Percentiles rank a stretch among this genome's conserved stretches.
These are phyloP conservation scores for Stenchaetothrips biformis DNA, from an alignment of 2,888 invertebrate species.

Conservation along the genomic window DNA sequence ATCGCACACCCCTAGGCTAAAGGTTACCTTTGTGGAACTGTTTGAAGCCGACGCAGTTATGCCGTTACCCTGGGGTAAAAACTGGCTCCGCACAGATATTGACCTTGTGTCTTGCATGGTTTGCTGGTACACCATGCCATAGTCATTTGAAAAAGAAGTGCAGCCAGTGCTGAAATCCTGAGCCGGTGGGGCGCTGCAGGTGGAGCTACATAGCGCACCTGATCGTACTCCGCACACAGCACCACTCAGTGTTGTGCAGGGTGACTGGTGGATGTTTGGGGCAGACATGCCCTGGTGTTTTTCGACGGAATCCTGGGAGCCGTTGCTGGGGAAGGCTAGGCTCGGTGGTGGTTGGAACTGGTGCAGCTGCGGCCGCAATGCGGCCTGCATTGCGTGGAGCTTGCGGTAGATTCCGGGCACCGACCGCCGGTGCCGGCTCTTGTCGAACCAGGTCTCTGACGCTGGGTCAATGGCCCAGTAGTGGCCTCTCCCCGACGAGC, in stretches of 20 bases:
- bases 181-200: too few species aligned
- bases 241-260: neutral
- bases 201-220: too few species aligned
- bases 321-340: neutral
- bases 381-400: constrained; percentile 55
- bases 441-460: constrained; percentile 96
- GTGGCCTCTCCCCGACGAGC: constrained; percentile 93
- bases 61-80: neutral
- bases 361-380: constrained; percentile 4
- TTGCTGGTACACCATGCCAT: neutral
- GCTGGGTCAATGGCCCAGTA: constrained; percentile 98
- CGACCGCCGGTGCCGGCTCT: constrained; percentile 86
- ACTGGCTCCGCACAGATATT: neutral
- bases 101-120: neutral
- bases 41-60: neutral
- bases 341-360: neutral
- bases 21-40: neutral
- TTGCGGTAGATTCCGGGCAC: constrained; percentile 92
- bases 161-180: neutral
- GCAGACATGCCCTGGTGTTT: neutral
- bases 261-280: neutral
- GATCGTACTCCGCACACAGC: neutral
- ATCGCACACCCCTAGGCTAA: neutral
- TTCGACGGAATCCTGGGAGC: neutral
- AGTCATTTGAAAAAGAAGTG: neutral